Evolutionary conservation across 2,113 vertebrate genomes (phyloP), one percentile per base, ranked within the genome.

Genomic region (Anhinga anhinga): DNA sequence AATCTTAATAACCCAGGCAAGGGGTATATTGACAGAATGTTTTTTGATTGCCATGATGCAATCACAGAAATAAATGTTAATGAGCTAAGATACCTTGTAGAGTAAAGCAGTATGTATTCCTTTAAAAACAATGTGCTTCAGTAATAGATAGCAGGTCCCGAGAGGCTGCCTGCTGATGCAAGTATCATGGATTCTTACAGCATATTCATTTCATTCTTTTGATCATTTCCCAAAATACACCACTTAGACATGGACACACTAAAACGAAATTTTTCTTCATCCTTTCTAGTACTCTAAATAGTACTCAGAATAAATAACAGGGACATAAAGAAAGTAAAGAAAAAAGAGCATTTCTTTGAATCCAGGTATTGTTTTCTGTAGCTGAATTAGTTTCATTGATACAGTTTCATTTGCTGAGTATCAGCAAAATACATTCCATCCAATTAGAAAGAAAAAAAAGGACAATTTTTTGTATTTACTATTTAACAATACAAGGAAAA

Each of bases 281-380:
- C 61, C 40, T 74, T 91, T 86, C 53, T 40, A 84, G 50, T 73
- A 74, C 2, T 18, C 66, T 73, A 69, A 88, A 53, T 32, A 71
- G 29, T 53, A 80, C n/a, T 52, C 29, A 82, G 13, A 88, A 82
- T 82, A 76, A 61, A 70, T 86, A 91, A 92, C 47, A 52, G 27
- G 29, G 40, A 45, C 13, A 34, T 21, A 32, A 14, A 61, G 27
- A 49, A 5, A 90, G 25, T 18, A 77, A 53, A 82, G 30, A 40
- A 55, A 78, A 95, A 91, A 63, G 19, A 40, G 38, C 55, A 74
- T 90, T 94, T 93, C 15, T 94, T 86, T 38, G 23, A 96, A 90
- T 88, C 59, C 85, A 84, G 81, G 55, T 94, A 91, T 58, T 63
- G 55, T 72, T 96, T 87, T n/a, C 45, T 61, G 74, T 36, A 95